Conservation (phyloP, 2,113 vertebrate genomes). For the Fulmarus glacialis region DNA sequence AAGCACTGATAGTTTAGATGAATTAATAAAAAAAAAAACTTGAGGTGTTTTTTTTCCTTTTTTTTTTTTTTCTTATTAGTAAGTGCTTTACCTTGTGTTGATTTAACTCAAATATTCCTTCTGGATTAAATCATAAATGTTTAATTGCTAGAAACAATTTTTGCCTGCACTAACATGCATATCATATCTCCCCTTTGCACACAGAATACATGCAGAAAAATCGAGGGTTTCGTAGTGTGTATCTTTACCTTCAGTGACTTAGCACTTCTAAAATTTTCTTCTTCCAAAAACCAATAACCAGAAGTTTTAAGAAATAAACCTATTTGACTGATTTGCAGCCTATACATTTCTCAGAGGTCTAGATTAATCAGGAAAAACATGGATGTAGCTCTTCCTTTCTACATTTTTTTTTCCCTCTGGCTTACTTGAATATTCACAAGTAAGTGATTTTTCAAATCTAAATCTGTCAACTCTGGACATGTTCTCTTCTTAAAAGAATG, state of each 20-base stretch:
- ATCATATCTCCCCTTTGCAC: background rate
- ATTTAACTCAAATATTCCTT: conserved; percentile 77
- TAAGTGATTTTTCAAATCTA: background rate
- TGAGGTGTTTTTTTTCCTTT: background rate
- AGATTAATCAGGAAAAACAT: background rate
- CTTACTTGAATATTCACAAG: background rate
- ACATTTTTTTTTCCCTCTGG: background rate
- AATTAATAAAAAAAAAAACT: conserved; percentile 66
- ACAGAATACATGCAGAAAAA: background rate
- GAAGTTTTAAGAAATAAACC: conserved; percentile 4
- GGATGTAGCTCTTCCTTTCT: background rate
- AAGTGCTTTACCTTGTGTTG: conserved; percentile 68
- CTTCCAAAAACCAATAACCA: background rate
- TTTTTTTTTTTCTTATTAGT: conserved; percentile 13
- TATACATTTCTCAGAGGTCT: background rate
- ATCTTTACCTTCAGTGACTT: background rate
- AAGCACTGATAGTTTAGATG: conserved; percentile 78
- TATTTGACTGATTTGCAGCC: background rate
- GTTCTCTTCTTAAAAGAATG: background rate
- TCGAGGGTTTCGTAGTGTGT: accelerated
- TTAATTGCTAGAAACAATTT: conserved; percentile 69
- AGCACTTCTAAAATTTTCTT: background rate
- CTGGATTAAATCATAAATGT: conserved; percentile 68
- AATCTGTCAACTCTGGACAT: background rate
- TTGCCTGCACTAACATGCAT: conserved; percentile 14